A percentile compares a stretch with the other conserved stretches of the same genome.
Evolutionary conservation across 2,113 vertebrate genomes (phyloP).

Genomic region (Monopterus albus): DNA sequence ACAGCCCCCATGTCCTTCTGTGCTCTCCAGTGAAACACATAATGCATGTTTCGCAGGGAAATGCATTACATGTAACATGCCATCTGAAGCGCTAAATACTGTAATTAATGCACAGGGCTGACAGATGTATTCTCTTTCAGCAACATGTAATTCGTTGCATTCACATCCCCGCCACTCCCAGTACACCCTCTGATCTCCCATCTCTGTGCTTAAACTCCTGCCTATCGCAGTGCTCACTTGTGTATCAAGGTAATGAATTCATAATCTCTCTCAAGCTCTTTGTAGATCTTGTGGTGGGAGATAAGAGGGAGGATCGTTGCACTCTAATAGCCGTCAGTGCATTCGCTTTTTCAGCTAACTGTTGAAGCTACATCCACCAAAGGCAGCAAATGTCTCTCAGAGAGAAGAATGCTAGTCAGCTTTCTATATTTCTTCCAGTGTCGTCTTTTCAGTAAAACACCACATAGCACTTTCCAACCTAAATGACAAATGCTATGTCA

Average conservation of each 20-base stretch:
- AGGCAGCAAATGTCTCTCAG: slow-evolving; percentile 45
- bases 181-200: slow-evolving; percentile 25
- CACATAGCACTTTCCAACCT: slow-evolving; percentile 16
- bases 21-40: no score
- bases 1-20: no score
- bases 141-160: slow-evolving; percentile 39
- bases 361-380: slow-evolving; percentile 42
- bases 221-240: slow-evolving; percentile 62
- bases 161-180: slow-evolving; percentile 28
- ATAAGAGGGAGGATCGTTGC: slow-evolving; percentile 75
- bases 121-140: slow-evolving; percentile 31
- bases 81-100: no score
- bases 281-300: slow-evolving; percentile 80
- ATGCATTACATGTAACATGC: neutral
- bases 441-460: slow-evolving; percentile 30
- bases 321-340: slow-evolving; percentile 80
- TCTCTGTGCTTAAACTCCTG: slow-evolving; percentile 59
- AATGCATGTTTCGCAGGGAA: neutral
- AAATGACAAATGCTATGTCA: slow-evolving; percentile 53
- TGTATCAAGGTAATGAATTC: slow-evolving; percentile 83
- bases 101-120: neutral
- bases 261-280: slow-evolving; percentile 79
- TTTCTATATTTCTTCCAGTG: slow-evolving; percentile 35
- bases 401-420: slow-evolving; percentile 18
- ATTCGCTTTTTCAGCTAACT: slow-evolving; percentile 60